A percentile compares a stretch with the other conserved stretches of the same genome.
These are phyloP conservation scores for Nowickia ferox DNA, from an alignment of 2,888 invertebrate species.

Conservation along the genomic window DNA sequence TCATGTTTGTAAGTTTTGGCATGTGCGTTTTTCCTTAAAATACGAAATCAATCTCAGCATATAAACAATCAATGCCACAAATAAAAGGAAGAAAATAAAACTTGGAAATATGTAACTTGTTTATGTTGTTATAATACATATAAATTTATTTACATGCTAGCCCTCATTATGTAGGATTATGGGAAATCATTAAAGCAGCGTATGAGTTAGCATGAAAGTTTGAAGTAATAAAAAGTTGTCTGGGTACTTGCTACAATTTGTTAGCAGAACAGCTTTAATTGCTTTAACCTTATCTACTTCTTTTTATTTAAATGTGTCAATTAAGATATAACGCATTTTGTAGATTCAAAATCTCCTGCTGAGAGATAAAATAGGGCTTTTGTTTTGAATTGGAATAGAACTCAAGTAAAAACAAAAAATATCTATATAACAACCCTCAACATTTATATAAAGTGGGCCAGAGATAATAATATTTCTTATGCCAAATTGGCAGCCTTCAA, in stretches of 20 bases:
- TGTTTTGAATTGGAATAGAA: no score
- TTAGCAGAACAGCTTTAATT: slow-evolving; percentile 18
- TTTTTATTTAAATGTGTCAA: slow-evolving; percentile 6
- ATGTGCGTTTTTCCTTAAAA: slow-evolving; percentile 50
- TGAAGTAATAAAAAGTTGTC: neutral
- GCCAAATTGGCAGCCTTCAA: no score
- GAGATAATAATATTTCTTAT: no score
- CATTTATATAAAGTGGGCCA: no score
- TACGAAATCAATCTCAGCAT: slow-evolving; percentile 64
- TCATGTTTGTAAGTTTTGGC: neutral
- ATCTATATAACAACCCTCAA: no score
- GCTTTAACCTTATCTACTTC: neutral
- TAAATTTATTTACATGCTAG: slow-evolving; percentile 57
- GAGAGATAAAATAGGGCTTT: neutral
- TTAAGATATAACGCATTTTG: neutral
- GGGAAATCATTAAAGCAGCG: slow-evolving; percentile 30
- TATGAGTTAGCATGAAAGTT: neutral
- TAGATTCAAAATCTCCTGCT: slow-evolving; percentile 6
- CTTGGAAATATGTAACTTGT: slow-evolving; percentile 5
- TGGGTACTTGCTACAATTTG: neutral
- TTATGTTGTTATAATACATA: slow-evolving; percentile 24
- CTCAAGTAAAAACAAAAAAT: no score
- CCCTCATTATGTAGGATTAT: slow-evolving; percentile 68
- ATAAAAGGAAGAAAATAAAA: slow-evolving; percentile 10
- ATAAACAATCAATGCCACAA: slow-evolving; percentile 44